phyloP scores from a whole-genome alignment of 2,888 invertebrate genomes.

The Caenorhabditis wallacei region DNA sequence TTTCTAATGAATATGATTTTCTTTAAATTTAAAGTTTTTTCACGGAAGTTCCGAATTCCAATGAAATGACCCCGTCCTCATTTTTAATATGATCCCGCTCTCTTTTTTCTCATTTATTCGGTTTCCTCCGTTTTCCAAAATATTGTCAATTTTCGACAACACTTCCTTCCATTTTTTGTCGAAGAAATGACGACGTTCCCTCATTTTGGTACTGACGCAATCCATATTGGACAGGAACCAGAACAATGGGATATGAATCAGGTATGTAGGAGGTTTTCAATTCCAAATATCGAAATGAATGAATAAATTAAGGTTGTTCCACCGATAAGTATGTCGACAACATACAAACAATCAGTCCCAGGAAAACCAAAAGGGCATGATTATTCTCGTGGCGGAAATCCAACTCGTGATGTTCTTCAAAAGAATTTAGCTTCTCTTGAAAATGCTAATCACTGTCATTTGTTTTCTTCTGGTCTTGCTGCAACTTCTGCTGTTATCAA shows the following conservation, averaged over 20 bases:
- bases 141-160: slow-evolving; percentile 38
- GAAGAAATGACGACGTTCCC: slow-evolving; percentile 72
- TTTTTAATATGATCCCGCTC: slow-evolving; percentile 37
- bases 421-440: slow-evolving; percentile 93
- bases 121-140: slow-evolving; percentile 12
- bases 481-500: slow-evolving; percentile 90
- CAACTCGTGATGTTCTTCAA: slow-evolving; percentile 92
- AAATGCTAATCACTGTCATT: slow-evolving; percentile 89
- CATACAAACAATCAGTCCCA: slow-evolving; percentile 93
- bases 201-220: slow-evolving; percentile 90
- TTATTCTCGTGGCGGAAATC: slow-evolving; percentile 95
- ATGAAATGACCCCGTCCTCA: too few species aligned
- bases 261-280: slow-evolving; percentile 50
- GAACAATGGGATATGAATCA: slow-evolving; percentile 92
- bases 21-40: too few species aligned
- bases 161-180: slow-evolving; percentile 26
- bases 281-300: neutral
- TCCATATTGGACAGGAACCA: slow-evolving; percentile 94
- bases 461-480: slow-evolving; percentile 91
- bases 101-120: slow-evolving; percentile 20
- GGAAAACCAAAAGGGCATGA: slow-evolving; percentile 88
- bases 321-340: slow-evolving; percentile 93
- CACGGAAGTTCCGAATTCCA: too few species aligned
- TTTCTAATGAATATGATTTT: too few species aligned
- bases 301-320: slow-evolving; percentile 87